Percentiles rank a stretch among this genome's conserved stretches.
Conservation (phyloP, 2,888 invertebrate genomes). For the Anoplius nigerrimus region DNA sequence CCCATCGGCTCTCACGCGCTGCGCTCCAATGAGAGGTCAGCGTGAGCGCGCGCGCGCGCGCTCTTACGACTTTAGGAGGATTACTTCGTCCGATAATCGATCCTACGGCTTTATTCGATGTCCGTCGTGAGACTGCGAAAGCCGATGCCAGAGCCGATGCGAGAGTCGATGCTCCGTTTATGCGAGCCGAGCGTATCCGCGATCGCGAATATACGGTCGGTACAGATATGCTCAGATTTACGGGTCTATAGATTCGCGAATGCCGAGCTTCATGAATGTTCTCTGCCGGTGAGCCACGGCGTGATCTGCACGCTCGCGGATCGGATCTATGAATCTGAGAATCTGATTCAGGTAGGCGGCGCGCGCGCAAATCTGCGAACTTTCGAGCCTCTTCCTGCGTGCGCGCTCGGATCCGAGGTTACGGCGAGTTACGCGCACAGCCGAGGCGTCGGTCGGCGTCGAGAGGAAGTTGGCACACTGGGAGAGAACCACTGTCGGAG, state of each 20-base stretch:
- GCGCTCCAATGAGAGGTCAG: conserved; percentile 28
- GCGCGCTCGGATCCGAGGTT: not conserved
- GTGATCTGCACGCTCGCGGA: not conserved
- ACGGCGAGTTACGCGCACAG: not conserved
- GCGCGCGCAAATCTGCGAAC: not conserved
- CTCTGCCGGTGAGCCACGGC: too few relatives aligned
- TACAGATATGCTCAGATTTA: not conserved
- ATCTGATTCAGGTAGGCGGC: not conserved
- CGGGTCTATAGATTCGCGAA: not conserved
- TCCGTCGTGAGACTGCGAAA: not conserved
- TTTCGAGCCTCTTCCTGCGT: not conserved
- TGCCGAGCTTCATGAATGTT: not conserved
- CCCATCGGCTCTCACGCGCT: conserved; percentile 43
- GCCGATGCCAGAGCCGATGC: too few relatives aligned
- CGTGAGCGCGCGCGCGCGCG: too few relatives aligned
- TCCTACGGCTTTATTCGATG: not conserved
- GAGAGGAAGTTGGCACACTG: too few relatives aligned
- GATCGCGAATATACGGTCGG: not conserved
- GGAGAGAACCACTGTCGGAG: conserved; percentile 40
- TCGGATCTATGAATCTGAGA: not conserved
- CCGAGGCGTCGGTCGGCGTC: too few relatives aligned
- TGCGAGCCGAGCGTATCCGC: not conserved
- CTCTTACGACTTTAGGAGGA: not conserved
- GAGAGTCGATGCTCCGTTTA: too few relatives aligned
- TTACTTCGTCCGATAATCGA: not conserved